Evolutionary conservation across 1,140 invertebrate species (phyloP), one percentile per base, ranked within the genome.

Genomic region (Forficula auricularia): DNA sequence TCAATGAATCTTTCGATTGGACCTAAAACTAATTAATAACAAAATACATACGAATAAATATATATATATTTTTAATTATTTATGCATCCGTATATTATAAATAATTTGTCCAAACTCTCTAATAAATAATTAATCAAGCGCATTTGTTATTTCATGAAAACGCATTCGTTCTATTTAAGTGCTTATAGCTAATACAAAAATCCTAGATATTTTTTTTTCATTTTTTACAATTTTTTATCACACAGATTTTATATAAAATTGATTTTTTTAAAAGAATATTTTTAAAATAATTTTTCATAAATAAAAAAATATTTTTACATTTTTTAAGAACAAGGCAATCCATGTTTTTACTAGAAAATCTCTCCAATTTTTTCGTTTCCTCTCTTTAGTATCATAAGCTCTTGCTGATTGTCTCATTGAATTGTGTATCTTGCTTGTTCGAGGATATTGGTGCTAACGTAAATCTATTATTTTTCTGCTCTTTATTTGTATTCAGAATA

Each of bases 401-500:
- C 22, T 27, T 27, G 22, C 22, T 27, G 22, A 27, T 27, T 27
- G 22, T 10, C 22, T 38, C 18, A 39, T n/a, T n/a, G 13, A 20
- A 4, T 8, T 19, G 20, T 19, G 20, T 39, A 39, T 39, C n/a
- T 39, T 39, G n/a, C n/a, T 20, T 19, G 18, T 19, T 39, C 18
- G 38, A 16, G 14, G 18, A 37, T 20, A 39, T 39, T 39, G 18
- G n/a, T 39, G 16, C 34, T 36, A 36, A 20, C 16, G 20, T 18
- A 19, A 38, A 39, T 14, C 18, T 18, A 39, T 19, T 39, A 13
- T 36, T 36, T 18, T 27, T 27, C 22, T 10, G 22, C 22, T 27
- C 22, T 27, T 27, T n/a, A 39, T 22, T 16, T 19, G 20, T 39
- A 39, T 39, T 18, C 20, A 20, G 18, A 39, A 39, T 39, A 39